These are phyloP conservation scores for Valencia hispanica DNA, from an alignment of 2,797 vertebrate species.

Conservation along the genomic window DNA sequence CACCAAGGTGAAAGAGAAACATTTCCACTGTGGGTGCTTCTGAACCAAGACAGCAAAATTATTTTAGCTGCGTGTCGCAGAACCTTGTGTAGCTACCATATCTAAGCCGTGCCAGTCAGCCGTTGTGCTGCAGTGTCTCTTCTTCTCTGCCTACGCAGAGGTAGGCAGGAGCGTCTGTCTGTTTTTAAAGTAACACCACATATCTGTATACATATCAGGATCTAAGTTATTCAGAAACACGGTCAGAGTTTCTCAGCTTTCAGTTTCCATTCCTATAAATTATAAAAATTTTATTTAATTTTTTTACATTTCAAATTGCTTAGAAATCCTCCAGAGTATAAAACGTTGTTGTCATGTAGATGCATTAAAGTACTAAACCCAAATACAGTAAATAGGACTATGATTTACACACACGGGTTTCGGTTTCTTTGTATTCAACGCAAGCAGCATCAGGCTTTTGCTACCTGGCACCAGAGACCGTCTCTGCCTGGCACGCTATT, in stretches of 20 bases:
- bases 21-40: not conserved
- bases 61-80: not conserved
- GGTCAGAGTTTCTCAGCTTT: not conserved
- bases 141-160: slow-evolving; percentile 4
- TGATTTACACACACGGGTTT: not conserved
- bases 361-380: not conserved
- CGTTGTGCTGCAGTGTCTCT: not conserved
- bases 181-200: not conserved
- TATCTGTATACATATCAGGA: not conserved
- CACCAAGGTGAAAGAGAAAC: not conserved
- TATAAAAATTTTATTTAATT: not conserved
- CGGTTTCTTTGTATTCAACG: not conserved
- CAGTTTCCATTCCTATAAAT: not conserved
- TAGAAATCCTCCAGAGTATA: not conserved
- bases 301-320: not conserved
- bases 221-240: not conserved
- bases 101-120: not conserved
- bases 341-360: not conserved
- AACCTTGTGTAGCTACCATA: not conserved
- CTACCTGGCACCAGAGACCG: not conserved
- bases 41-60: not conserved
- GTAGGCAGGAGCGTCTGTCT: slow-evolving; percentile 6
- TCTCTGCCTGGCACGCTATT: not conserved
- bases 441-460: not conserved
- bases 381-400: not conserved